phyloP scores from a whole-genome alignment of 2,888 invertebrate genomes.

The Apocheima hispidaria region DNA sequence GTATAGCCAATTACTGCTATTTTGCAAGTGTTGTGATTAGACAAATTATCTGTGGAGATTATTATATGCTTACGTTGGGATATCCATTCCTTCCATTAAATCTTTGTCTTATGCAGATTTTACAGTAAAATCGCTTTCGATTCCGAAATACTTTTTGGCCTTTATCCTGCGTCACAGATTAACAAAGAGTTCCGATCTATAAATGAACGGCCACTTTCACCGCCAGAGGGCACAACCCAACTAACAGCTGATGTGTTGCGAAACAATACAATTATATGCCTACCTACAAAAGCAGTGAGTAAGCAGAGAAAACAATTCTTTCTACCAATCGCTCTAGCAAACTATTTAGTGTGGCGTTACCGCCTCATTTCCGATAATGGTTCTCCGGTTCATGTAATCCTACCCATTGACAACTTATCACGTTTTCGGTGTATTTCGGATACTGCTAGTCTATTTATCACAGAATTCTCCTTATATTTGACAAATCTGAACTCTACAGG shows the following conservation, averaged over 20 bases:
- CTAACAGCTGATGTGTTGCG: conserved; percentile 64
- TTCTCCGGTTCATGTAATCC: conserved; percentile 5
- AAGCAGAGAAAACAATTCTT: conserved; percentile 35
- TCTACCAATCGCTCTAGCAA: not conserved
- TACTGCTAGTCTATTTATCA: conserved; percentile 2
- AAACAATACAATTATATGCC: conserved; percentile 46
- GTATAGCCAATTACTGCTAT: no score
- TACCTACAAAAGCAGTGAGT: conserved; percentile 15
- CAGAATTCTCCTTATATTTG: no score
- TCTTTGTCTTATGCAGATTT: not conserved
- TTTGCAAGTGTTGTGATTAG: no score
- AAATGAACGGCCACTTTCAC: conserved; percentile 63
- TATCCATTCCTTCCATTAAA: not conserved
- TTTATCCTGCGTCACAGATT: conserved; percentile 47
- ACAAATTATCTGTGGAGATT: no score
- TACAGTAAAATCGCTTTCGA: conserved; percentile 2
- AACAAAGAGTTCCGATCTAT: conserved; percentile 23
- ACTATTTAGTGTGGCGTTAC: conserved; percentile 8
- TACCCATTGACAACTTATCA: conserved; percentile 14
- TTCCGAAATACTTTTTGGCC: conserved; percentile 11
- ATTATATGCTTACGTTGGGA: no score
- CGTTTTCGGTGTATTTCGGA: conserved; percentile 10
- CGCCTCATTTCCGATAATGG: conserved; percentile 2
- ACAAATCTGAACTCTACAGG: no score
- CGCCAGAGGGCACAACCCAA: conserved; percentile 65